These are phyloP conservation scores for Drosophila subquinaria DNA, from an alignment of 2,888 invertebrate genomes.

Conservation along the genomic window DNA sequence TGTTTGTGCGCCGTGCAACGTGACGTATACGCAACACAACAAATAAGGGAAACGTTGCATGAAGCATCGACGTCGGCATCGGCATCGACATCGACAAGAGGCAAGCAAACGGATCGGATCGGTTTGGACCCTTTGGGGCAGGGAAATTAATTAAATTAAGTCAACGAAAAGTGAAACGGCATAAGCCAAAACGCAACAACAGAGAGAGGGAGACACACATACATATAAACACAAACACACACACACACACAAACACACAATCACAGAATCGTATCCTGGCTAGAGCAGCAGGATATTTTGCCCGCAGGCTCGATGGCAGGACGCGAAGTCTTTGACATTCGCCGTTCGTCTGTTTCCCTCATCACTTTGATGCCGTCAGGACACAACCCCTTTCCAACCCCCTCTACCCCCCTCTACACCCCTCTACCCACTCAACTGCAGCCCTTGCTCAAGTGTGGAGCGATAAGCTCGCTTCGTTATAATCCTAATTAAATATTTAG, in stretches of 20 bases:
- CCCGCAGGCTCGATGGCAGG: slow-evolving; percentile 63
- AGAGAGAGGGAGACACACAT: slow-evolving; percentile 21
- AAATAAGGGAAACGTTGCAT: slow-evolving; percentile 46
- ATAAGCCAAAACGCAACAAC: slow-evolving; percentile 62
- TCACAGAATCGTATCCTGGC: slow-evolving; percentile 28
- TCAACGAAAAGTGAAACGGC: slow-evolving; percentile 80
- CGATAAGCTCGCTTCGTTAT: slow-evolving; percentile 78
- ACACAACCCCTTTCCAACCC: not conserved
- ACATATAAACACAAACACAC: slow-evolving; percentile 23
- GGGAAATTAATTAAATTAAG: slow-evolving; percentile 80
- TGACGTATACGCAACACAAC: slow-evolving; percentile 67
- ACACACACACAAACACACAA: slow-evolving; percentile 1
- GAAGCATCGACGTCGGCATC: slow-evolving; percentile 14
- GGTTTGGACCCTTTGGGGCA: slow-evolving; percentile 67
- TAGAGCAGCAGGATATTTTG: slow-evolving; percentile 53
- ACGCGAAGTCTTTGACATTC: slow-evolving; percentile 72
- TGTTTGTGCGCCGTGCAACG: slow-evolving; percentile 55
- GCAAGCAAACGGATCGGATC: slow-evolving; percentile 54
- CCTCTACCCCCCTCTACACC: not conserved
- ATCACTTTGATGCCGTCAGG: slow-evolving; percentile 52
- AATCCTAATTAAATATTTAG: slow-evolving; percentile 81
- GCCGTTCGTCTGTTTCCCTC: slow-evolving; percentile 51
- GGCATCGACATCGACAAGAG: slow-evolving; percentile 28
- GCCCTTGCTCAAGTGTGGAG: slow-evolving; percentile 38
- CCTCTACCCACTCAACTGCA: not conserved